Conservation (phyloP, 2,888 invertebrate species). For the Drosophila robusta region DNA sequence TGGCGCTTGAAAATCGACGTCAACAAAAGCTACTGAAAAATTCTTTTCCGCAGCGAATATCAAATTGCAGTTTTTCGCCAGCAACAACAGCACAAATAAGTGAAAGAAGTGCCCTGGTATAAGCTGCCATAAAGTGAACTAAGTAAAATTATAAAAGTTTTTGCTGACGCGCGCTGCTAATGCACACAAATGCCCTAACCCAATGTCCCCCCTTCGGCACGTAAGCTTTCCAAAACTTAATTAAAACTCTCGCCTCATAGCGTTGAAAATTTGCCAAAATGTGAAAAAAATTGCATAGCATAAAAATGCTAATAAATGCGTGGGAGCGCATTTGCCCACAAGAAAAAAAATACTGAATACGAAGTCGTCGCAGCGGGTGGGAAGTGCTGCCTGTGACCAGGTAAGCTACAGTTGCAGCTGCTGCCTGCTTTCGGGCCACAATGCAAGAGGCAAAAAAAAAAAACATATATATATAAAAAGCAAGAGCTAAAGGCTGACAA, state of each 20-base stretch:
- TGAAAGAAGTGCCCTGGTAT: not conserved
- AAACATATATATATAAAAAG: not conserved
- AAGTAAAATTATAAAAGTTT: slow-evolving; percentile 65
- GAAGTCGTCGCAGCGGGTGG: slow-evolving; percentile 5
- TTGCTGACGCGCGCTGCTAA: slow-evolving; percentile 21
- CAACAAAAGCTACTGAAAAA: slow-evolving; percentile 37
- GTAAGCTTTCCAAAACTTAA: slow-evolving; percentile 51
- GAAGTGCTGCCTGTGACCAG: slow-evolving; percentile 7
- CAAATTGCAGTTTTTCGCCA: slow-evolving; percentile 54
- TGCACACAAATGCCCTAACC: slow-evolving; percentile 6
- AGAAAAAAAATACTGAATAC: slow-evolving; percentile 5
- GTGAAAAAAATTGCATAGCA: slow-evolving; percentile 52
- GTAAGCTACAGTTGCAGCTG: slow-evolving; percentile 9
- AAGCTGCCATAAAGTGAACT: slow-evolving; percentile 42
- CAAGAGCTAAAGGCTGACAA: not conserved
- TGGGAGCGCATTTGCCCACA: slow-evolving; percentile 21
- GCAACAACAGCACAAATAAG: slow-evolving; percentile 11
- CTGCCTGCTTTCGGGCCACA: not conserved
- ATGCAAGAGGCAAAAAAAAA: not conserved
- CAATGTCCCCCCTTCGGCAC: not conserved
- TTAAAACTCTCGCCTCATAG: slow-evolving; percentile 62
- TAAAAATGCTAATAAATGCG: slow-evolving; percentile 77
- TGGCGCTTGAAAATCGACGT: slow-evolving; percentile 16
- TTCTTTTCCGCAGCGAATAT: slow-evolving; percentile 44
- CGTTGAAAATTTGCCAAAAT: slow-evolving; percentile 51